Evolutionary conservation across 1,140 invertebrate genomes (phyloP), one percentile per base, ranked within the genome.

Genomic region (Papilio polyxenes): DNA sequence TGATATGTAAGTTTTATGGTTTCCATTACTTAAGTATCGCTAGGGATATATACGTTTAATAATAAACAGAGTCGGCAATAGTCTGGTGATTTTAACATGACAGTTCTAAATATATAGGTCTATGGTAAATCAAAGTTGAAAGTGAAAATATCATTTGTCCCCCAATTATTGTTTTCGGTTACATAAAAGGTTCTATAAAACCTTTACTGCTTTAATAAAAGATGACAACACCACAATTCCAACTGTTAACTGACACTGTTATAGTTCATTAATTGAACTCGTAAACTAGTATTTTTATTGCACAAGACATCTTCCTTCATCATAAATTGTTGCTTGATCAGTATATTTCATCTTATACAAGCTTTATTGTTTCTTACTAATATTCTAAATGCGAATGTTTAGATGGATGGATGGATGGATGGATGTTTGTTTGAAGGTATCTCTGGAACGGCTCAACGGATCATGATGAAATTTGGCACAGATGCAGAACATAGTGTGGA

Each of bases 201-300:
- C 15, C 31, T 72, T 72, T 72, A 72, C 11, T 37, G 6, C 65
- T 72, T 37, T 31, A 23, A 77, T 53, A 53, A 53, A 79, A 78
- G 17, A 44, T 62, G 49, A 40, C 78, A 40, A 59, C 56, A 62
- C 44, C 44, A 69, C 56, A 20, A 37, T 48, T 44, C 17, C 40
- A 65, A 80, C 69, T 65, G 62, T 65, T 65, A 49, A 62, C 77
- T 59, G 82, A 59, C 44, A 49, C 44, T 62, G 69, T 77, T 79
- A 77, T 37, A 76, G 51, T 82, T 80, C 56, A 79, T 79, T 82
- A 75, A 82, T 48, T 72, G 1, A 13, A 59, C 49, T 80, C 77
- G 77, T 80, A 82, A 82, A 82, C 74, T 75, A 74, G 31, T 62
- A 82, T 65, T 80, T 82, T 80, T 82, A 82, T 76, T 75, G 77